Percentiles rank a stretch among this genome's conserved stretches.
phyloP scores from a whole-genome alignment of 2,888 invertebrate species.

The Acleris emargana region DNA sequence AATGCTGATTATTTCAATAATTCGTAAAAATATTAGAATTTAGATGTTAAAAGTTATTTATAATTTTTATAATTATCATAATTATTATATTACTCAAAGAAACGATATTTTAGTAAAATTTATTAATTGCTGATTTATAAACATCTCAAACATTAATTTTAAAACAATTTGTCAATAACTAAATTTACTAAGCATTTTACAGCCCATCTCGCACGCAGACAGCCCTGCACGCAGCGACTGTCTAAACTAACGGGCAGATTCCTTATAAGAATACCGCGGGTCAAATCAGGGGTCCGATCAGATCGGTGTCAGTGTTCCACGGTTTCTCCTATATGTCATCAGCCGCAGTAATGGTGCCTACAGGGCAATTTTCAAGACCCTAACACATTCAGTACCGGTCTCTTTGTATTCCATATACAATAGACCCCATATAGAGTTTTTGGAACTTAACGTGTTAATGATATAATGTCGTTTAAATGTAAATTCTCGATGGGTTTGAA shows the following conservation, averaged over 20 bases:
- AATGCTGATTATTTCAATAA: too few relatives aligned
- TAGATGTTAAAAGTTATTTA: too few relatives aligned
- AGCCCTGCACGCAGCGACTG: slow-evolving; percentile 65
- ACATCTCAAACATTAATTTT: too few relatives aligned
- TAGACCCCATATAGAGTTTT: too few relatives aligned
- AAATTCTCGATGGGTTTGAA: slow-evolving; percentile 55
- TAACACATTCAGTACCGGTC: too few relatives aligned
- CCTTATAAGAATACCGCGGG: slow-evolving; percentile 76
- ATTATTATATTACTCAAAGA: too few relatives aligned
- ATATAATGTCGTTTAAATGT: slow-evolving; percentile 49
- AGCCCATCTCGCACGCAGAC: slow-evolving; percentile 38
- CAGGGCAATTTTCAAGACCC: slow-evolving; percentile 45
- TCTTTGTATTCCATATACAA: too few relatives aligned
- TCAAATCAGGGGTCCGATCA: slow-evolving; percentile 73
- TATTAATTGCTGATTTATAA: too few relatives aligned
- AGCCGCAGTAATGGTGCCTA: slow-evolving; percentile 46
- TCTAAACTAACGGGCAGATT: slow-evolving; percentile 75
- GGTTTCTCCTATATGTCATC: slow-evolving; percentile 75
- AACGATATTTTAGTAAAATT: too few relatives aligned
- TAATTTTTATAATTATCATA: too few relatives aligned
- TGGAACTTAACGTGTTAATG: slow-evolving; percentile 40
- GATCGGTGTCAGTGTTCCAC: slow-evolving; percentile 77
- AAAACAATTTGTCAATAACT: too few relatives aligned
- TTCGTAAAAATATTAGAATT: too few relatives aligned
- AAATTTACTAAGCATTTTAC: background rate